Base-by-base conservation (phyloP, 1,140 invertebrate genomes). In the Camponotus pennsylvanicus region DNA sequence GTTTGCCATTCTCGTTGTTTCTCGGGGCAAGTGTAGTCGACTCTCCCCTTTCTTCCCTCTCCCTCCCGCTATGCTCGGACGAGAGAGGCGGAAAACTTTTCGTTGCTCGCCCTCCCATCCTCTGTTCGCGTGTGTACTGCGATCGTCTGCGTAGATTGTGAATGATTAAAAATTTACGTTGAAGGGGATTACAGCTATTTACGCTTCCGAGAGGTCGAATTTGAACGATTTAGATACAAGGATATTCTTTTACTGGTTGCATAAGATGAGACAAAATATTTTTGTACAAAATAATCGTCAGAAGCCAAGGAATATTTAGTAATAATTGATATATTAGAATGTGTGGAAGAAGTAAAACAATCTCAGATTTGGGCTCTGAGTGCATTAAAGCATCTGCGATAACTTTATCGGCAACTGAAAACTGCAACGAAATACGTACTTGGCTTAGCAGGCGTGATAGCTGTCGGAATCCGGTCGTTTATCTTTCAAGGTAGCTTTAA, bases 1-100 rank as follows among this genome's bases (percentile, higher is more conserved):
- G 92, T 94, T 95, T 95, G 92, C 91, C 90, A 91, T 93, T 92
- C 90, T 92, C 91, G 93, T 94, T 93, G 93, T 93, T 93, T 91
- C 90, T 70, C 71, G 70, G 70, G 76, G 80, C 79, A 57, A 86
- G 66, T 18, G 13, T 37, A 73, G 71, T 73, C 78, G 32, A 34
- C 42, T 70, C 45, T 21, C 45, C 34, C 18, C 21, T 34, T 34
- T 59, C 18, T 9, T 0, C 52, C 6, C 70, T 15, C 64, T 52
- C 63, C 63, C n/a, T 7, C 42, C 32, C 55, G 8, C 59, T 63
- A 45, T 69, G 27, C 49, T 85, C 75, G 15, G 61, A 45, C 27
- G 40, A 57, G 18, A 32, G 45, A 18, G 79, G 55, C 66, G 34
- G 75, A 11, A 88, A 88, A 88, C 57, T 90, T 90, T 86, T 55